Base-by-base conservation (phyloP, 2,888 invertebrate species). In the Theretra japonica region DNA sequence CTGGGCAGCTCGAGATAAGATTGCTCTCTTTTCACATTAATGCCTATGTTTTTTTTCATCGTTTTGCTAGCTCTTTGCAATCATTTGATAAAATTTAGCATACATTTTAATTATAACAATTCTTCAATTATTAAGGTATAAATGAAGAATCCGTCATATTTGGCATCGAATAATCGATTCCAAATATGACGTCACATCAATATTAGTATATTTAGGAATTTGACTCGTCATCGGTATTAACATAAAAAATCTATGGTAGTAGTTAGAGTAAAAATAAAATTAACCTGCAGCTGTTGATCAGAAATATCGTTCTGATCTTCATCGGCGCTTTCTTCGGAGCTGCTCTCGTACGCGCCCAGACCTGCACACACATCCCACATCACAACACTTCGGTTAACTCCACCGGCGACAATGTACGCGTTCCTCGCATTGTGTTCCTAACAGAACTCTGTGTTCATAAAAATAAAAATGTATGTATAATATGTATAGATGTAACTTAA, bases 271-370 rank as follows among this genome's bases (percentile, higher is more conserved):
- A 56, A 33, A 59, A 28, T 7, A 21, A 30, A 50, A 50, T 60
- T 73, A 76, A 92, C 97, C 95, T 96, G 96, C 30, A 98, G 90
- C 85, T 97, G 97, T 72, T 96, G 95, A 82, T 97, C 97, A 50
- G 97, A 96, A 2, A 96, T 91, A 73, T 95, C 89, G 19, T 88
- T 86, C 2, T 81, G 86, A 62, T 94, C 90, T 28, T 94, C 95
- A 11, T 86, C 90, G 19, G 86, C 92, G 76, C 95, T 95, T 77
- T 95, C 96, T 70, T 95, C 96, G 79, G 96, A 96, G 89, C 96
- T 97, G 88, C 96, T 96, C 84, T 96, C 97, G 91, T 98, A 98
- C 80, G 96, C 97, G 87, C 97, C 97, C 95, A 98, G 96, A 86
- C 98, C 98, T 97, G 96, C 90, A 91, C 88, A 91, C 81, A 79